These are phyloP conservation scores for Planiliza haematocheilus DNA, from an alignment of 2,113 vertebrate genomes.

Conservation along the genomic window DNA sequence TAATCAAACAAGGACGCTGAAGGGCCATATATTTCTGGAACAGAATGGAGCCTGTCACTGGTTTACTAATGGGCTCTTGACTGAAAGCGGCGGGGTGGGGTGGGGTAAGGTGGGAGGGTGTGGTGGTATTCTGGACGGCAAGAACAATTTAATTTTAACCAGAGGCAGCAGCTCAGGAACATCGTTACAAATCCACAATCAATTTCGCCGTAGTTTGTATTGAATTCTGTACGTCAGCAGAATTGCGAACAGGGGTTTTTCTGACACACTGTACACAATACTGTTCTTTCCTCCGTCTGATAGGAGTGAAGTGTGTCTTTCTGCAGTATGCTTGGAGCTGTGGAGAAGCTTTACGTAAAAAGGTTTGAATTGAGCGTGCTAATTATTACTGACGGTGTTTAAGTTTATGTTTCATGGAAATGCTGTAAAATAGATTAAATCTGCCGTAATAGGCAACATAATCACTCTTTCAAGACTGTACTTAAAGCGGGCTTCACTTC, in stretches of 20 bases:
- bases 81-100: constrained; percentile 34
- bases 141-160: constrained; percentile 62
- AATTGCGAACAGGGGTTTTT: background rate
- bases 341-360: too few relatives aligned
- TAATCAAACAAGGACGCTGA: constrained; percentile 73
- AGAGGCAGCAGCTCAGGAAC: constrained; percentile 41
- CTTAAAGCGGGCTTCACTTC: too few relatives aligned
- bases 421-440: too few relatives aligned
- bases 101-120: background rate
- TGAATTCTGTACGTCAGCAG: constrained; percentile 27
- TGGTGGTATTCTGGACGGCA: constrained; percentile 28
- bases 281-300: background rate
- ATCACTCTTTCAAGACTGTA: too few relatives aligned
- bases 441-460: too few relatives aligned
- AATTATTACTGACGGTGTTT: too few relatives aligned
- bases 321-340: too few relatives aligned
- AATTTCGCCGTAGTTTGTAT: constrained; percentile 23
- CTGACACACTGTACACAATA: constrained; percentile 2
- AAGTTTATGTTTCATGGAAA: too few relatives aligned
- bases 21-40: constrained; percentile 69
- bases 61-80: constrained; percentile 74
- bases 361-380: too few relatives aligned
- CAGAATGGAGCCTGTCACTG: constrained; percentile 67
- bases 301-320: background rate
- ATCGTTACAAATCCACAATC: constrained; percentile 39